phyloP scores from a whole-genome alignment of 2,113 vertebrate genomes.

The Herpailurus yagouaroundi region DNA sequence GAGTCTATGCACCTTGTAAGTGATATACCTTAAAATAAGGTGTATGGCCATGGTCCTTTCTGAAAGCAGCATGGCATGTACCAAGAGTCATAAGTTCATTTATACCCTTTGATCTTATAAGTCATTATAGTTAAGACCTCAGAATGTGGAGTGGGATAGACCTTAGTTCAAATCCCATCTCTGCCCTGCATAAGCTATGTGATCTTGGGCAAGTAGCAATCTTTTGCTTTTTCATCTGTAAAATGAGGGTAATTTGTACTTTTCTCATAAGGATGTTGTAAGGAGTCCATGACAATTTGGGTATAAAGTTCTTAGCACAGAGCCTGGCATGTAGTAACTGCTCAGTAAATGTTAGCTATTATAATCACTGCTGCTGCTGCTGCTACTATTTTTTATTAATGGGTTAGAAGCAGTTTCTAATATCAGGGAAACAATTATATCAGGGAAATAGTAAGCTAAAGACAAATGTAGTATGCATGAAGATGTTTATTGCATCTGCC shows the following conservation, averaged over 20 bases:
- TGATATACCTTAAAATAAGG: not conserved
- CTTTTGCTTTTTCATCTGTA: not conserved
- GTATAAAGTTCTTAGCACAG: not conserved
- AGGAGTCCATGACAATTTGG: not conserved
- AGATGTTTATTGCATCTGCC: not conserved
- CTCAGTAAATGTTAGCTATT: not conserved
- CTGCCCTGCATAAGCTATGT: not conserved
- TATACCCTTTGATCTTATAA: not conserved
- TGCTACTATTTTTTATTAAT: not conserved
- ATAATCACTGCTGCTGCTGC: not conserved
- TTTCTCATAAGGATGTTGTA: not conserved
- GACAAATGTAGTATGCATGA: not conserved
- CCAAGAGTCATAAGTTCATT: not conserved
- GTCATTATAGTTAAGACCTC: not conserved
- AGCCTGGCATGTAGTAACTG: not conserved
- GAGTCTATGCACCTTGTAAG: not conserved
- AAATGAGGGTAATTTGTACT: not conserved
- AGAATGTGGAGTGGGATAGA: not conserved
- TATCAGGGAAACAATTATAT: not conserved
- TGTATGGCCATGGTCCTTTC: not conserved
- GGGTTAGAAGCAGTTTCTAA: not conserved
- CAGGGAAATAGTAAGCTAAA: slow-evolving; percentile 8
- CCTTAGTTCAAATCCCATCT: not conserved
- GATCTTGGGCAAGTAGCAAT: not conserved
- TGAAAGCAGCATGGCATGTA: not conserved